Evolutionary conservation across 1,140 invertebrate genomes (phyloP), one percentile per base, ranked within the genome.

Genomic region (Papilio machaon): DNA sequence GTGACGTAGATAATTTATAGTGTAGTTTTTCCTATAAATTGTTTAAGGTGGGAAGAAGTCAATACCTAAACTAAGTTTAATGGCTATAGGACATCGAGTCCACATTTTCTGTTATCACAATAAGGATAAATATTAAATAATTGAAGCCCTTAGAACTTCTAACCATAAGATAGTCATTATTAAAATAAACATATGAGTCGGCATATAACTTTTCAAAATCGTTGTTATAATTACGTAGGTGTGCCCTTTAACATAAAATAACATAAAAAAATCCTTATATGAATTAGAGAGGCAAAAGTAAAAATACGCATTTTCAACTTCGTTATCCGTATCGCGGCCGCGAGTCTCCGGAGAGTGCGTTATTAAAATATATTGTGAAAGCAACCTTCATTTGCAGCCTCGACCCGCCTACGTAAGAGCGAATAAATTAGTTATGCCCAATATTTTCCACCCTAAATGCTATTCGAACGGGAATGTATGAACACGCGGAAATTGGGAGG

Each of bases 331-430:
- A 91, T 91, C 88, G 90, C 86, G 85, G 87, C 85, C 75, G 15
- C 23, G 87, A 85, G 82, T 91, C 91, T 90, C 91, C 81, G 43
- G 91, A 91, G 92, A 91, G 88, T 89, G 87, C 85, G 86, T 94
- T 94, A 94, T 94, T 94, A 94, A 94, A 94, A 94, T 94, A 93
- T 94, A 94, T 91, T 91, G 91, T 91, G 86, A 88, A 91, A 85
- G 85, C 86, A 86, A 46, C 89, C 88, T 92, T 90, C 88, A 88
- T 91, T 89, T 85, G 87, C 86, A 83, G 83, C 80, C 85, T 85
- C 64, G 82, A 85, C 84, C 81, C 84, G 83, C 83, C 83, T 83
- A 87, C 64, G 86, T 89, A 88, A 89, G 86, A 87, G 87, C 85
- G 88, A 92, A 94, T 92, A 94, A 93, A 94, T 94, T 94, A 94